phyloP scores from a whole-genome alignment of 2,888 invertebrate species.

The Synergus gifuensis region DNA sequence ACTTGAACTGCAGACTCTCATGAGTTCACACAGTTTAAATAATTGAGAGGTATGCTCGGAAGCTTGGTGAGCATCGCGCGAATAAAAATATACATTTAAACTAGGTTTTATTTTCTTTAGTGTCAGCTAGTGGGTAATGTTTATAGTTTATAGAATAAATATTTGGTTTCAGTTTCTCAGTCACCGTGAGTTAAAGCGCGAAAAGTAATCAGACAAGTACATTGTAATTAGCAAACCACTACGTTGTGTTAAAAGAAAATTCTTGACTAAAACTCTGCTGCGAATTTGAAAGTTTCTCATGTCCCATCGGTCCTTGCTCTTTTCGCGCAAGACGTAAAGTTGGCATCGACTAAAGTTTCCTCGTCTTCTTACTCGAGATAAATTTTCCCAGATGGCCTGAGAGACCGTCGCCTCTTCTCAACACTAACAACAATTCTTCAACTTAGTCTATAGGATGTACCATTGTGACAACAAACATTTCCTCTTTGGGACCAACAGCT shows the following conservation, averaged over 20 bases:
- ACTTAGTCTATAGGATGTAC: slow-evolving; percentile 25
- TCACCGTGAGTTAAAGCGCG: neutral
- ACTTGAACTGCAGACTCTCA: neutral
- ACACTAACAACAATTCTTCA: slow-evolving; percentile 43
- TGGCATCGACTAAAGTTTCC: slow-evolving; percentile 49
- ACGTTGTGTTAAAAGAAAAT: slow-evolving; percentile 7
- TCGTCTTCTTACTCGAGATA: slow-evolving; percentile 49
- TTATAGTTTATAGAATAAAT: neutral
- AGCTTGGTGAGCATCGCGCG: neutral
- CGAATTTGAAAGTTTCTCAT: slow-evolving; percentile 34
- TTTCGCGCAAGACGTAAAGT: slow-evolving; percentile 49
- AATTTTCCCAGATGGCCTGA: slow-evolving; percentile 47
- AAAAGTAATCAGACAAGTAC: neutral
- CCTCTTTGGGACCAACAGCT: neutral
- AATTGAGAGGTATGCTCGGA: slow-evolving; percentile 16
- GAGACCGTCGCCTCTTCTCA: slow-evolving; percentile 44
- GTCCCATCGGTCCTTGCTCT: slow-evolving; percentile 44
- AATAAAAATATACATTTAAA: neutral
- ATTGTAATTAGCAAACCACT: slow-evolving; percentile 33
- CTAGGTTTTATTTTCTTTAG: neutral
- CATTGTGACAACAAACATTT: slow-evolving; percentile 29
- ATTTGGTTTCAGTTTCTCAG: neutral
- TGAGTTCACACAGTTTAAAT: slow-evolving; percentile 9
- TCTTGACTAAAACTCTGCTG: slow-evolving; percentile 21
- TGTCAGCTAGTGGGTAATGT: neutral